Evolutionary conservation across 1,140 invertebrate species (phyloP), one percentile per base, ranked within the genome.

Genomic region (Lethocerus indicus): DNA sequence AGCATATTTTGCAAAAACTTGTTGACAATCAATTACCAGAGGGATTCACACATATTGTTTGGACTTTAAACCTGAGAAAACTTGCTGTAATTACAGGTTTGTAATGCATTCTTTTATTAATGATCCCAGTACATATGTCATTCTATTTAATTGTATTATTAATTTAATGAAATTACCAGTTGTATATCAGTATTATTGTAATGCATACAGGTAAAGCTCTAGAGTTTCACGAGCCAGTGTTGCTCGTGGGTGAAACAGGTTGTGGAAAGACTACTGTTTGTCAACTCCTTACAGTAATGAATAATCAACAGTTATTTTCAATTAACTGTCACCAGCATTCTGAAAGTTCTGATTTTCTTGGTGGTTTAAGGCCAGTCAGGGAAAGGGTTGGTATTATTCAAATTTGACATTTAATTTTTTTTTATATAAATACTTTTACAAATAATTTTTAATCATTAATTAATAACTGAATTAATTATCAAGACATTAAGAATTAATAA

Each of bases 261-360:
- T 93, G 93, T 65, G 96, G 96, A 0, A 99, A 99, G 71, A 99
- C 96, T 0, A 97, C 92, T 0, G 75, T 97, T 18, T 95, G 92
- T 59, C 90, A 98, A 66, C 64, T 95, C 23, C 72, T 90, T 41
- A 80, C 90, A 16, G 67, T 70, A 23, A 64, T 87, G 28, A 74
- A 74, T 37, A 57, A 67, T 0, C 74, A 78, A 49, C 64, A 75
- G 41, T 66, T 98, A 20, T 70, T 79, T 41, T 78, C 81, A 26
- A 78, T 98, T 0, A 99, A 98, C 68, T 99, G 95, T 69, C 95
- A 99, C 61, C 91, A 97, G 81, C 88, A 98, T 62, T 95, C 92
- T 2, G 96, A 99, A 66, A 89, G 91, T 58, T 81, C 92, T 1
- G 96, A 99, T 67, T 98, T 99, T 61, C 69, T 99, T 9, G 96